Conservation (phyloP, 1,140 invertebrate genomes). For the Spodoptera litura region DNA sequence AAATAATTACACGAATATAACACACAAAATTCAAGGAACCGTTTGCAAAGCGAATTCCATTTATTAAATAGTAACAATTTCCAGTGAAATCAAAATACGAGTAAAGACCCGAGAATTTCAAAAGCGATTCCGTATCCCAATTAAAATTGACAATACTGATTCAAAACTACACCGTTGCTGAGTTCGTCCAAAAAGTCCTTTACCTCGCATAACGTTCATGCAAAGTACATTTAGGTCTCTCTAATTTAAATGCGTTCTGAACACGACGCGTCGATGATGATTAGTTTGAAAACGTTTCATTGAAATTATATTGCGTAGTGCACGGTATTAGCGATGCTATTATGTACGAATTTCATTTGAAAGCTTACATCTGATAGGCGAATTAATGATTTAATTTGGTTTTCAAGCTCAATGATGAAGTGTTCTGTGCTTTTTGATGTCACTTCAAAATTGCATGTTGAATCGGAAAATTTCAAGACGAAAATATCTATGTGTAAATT, state of each 20-base stretch:
- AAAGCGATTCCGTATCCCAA: constrained; percentile 10
- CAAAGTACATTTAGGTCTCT: constrained; percentile 28
- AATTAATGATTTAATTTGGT: constrained; percentile 9
- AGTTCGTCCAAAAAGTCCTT: constrained; percentile 35
- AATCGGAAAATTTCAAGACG: no score
- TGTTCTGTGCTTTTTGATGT: no score
- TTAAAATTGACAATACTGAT: constrained; percentile 25
- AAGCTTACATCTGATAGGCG: constrained; percentile 1
- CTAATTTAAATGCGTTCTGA: constrained; percentile 26
- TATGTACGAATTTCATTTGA: neutral
- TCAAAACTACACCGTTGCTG: neutral
- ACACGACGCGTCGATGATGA: constrained; percentile 4
- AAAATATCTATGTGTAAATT: neutral
- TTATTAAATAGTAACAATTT: neutral
- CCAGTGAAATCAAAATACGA: neutral
- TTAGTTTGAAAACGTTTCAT: constrained; percentile 33
- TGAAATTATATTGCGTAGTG: constrained; percentile 33
- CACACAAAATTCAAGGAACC: no score
- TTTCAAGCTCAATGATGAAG: neutral
- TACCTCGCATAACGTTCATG: neutral
- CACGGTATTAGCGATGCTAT: constrained; percentile 1
- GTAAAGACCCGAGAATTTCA: neutral
- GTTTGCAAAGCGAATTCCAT: neutral
- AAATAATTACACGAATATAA: no score
- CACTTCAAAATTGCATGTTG: no score